These are phyloP conservation scores for Xerus rutilus DNA, from an alignment of 2,797 vertebrate genomes.

Conservation along the genomic window DNA sequence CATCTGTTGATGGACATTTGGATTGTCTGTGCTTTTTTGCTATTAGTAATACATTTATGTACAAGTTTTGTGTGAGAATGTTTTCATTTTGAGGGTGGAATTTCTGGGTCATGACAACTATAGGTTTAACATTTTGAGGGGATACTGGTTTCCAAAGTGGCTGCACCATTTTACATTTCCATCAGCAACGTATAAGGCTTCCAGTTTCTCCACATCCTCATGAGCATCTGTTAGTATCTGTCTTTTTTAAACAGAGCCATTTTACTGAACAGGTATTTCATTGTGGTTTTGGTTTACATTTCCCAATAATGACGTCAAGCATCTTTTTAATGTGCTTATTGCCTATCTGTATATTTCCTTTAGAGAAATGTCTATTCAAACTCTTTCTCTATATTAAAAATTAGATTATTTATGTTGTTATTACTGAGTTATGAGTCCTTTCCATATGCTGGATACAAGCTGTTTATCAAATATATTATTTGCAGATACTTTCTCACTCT, in stretches of 20 bases:
- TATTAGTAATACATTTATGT: conserved; percentile 25
- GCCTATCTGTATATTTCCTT: conserved; percentile 15
- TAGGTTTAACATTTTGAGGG: conserved; percentile 40
- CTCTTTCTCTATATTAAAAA: conserved; percentile 49
- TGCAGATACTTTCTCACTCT: conserved; percentile 22
- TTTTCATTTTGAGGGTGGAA: conserved; percentile 47
- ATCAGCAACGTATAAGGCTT: not conserved
- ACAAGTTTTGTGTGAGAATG: not conserved
- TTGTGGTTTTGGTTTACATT: not conserved
- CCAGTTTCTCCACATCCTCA: not conserved
- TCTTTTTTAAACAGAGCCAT: not conserved
- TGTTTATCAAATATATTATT: not conserved
- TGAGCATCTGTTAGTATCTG: not conserved
- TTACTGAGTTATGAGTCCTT: conserved; percentile 34
- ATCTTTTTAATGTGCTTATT: conserved; percentile 40
- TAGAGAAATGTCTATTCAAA: conserved; percentile 52
- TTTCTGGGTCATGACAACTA: not conserved
- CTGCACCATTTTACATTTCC: not conserved
- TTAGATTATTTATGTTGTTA: conserved; percentile 36
- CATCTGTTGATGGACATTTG: not conserved
- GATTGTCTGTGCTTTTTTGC: not conserved
- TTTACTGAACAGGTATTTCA: not conserved
- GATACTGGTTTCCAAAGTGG: not conserved
- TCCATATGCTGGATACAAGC: conserved; percentile 8
- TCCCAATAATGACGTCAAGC: not conserved